Evolutionary conservation across 2,888 invertebrate species (phyloP), one percentile per base, ranked within the genome.

Genomic region (Drosophila formosana): DNA sequence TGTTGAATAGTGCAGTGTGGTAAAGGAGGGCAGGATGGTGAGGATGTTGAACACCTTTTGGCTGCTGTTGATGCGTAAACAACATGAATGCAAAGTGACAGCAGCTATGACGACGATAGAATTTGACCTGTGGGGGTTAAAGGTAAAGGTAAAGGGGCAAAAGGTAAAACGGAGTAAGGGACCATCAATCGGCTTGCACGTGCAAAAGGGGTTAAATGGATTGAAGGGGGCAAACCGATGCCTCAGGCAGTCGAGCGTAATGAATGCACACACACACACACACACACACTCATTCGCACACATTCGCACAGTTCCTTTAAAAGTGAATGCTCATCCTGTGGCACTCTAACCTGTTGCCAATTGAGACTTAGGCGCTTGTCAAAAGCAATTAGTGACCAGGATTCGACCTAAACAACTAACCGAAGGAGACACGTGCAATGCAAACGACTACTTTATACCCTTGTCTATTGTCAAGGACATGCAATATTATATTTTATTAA

Each of bases 51-150:
- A 70, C 68, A 81, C 74, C 76, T 86, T 82, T 76, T 64, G 62
- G 50, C 52, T 53, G 66, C 66, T 67, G 55, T 51, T 64, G 79
- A 70, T 66, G 75, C 75, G 83, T 87, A 83, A 83, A 83, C 83
- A 83, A 83, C 82, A 46, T 57, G 68, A 80, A 83, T 87, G 84
- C 68, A 75, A 84, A 87, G 66, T 87, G 87, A 87, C 87, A 75
- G 79, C 58, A 55, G 65, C 83, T 66, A 61, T 74, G 86, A 83
- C 74, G 70, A 51, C 68, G 74, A 74, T 65, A 55, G 39, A 34
- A 70, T 56, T 83, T 69, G 67, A 80, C 65, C 78, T 68, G 64
- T 23, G 61, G 25, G 67, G 56, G 71, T 68, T 67, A 66, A 61
- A 56, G 70, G 46, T 60, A 60, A 52, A 37, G n/a, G n/a, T 62